Percentiles rank a stretch among this genome's conserved stretches.
Evolutionary conservation across 2,113 vertebrate species (phyloP).

Genomic region (Pedionomus torquatus): DNA sequence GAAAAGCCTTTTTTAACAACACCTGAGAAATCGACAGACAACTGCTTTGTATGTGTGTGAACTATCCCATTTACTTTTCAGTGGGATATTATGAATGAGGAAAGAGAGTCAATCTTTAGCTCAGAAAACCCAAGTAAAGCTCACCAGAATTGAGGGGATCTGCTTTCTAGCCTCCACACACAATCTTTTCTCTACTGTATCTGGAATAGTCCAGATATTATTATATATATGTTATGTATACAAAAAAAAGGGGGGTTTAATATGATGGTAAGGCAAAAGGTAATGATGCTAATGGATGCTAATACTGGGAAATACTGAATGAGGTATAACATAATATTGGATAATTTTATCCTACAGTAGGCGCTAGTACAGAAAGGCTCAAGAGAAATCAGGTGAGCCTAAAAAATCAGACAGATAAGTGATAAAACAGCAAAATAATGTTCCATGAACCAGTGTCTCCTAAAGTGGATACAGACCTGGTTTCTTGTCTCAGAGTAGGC

Average conservation of each 20-base stretch:
- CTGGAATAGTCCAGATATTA: not conserved
- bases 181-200: not conserved
- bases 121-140: not conserved
- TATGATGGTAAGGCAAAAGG: not conserved
- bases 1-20: not conserved
- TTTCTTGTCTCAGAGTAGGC: not conserved
- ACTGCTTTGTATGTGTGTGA: not conserved
- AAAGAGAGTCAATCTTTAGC: not conserved
- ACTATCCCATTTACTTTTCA: not conserved
- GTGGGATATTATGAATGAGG: not conserved
- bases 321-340: not conserved
- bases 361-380: not conserved
- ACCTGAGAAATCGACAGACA: not conserved
- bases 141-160: not conserved
- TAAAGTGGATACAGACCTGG: not conserved
- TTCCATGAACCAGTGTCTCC: not conserved
- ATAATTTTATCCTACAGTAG: not conserved
- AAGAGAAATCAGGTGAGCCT: not conserved
- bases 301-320: not conserved
- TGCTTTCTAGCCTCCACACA: not conserved
- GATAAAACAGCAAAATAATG: not conserved
- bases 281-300: not conserved
- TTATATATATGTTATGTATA: rapidly evolving
- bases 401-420: not conserved
- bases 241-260: not conserved